Base-by-base conservation (phyloP, 2,113 vertebrate genomes). In the Petroica traversi region DNA sequence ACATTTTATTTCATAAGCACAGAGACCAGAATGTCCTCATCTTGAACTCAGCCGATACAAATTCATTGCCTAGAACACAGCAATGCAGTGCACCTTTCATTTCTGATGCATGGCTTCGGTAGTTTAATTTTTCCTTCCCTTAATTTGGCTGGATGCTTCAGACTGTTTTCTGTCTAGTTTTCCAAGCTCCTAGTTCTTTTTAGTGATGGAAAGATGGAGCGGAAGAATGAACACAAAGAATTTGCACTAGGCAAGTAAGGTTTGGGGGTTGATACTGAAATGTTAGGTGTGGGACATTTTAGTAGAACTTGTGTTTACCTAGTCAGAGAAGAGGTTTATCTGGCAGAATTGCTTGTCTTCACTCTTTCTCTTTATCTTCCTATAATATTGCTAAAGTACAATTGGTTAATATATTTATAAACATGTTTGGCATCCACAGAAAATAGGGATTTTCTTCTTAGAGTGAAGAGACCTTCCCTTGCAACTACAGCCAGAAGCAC, bases 211-310 rank as follows among this genome's bases (percentile, higher is more conserved):
- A 71, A 55, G 24, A 38, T 62, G 10, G 13, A 51, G 6, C 5
- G 18, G 7, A 22, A 59, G 20, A n/a, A 51, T 26, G 26, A 74
- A 24, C 18, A 26, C 31, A 12, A 43, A 24, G 63, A 90, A 64
- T n/a, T 48, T 61, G 25, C 3, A 5, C 9, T 43, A 26, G 8
- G 8, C 0, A 0, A 31, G 6, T 62, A 63, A 24, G 6, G 4
- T 77, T 71, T 89, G 17, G 8, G 8, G 4, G 1, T 40, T 28
- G 6, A n/a, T 82, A 40, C 1, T 19, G 14, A 77, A 57, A 71
- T 38, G 11, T 28, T 48, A 41, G 6, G 2, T 5, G 1, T 31
- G 18, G 14, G 48, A 71, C 10, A 13, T 75, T 91, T 41, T 72
- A 80, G 31, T 34, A 38, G 20, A 63, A 46, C 4, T 55, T 34